Evolutionary conservation across 2,888 invertebrate genomes (phyloP), one percentile per base, ranked within the genome.

Genomic region (Sclerodermus sp.): DNA sequence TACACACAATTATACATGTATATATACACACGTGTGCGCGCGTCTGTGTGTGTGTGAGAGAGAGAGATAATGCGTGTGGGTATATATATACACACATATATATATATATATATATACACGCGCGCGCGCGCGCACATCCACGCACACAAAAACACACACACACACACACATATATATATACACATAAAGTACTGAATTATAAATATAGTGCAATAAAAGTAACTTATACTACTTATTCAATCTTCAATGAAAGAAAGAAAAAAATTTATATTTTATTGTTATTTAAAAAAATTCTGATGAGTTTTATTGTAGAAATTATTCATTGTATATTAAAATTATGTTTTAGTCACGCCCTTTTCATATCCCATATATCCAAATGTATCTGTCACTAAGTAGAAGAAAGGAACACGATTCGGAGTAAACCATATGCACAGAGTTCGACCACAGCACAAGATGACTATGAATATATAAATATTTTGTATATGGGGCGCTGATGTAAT

Each of bases 381-480:
- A 58, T 55, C 53, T 59, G 64, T 66, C 66, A 66, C 61, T 61
- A 61, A 61, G 57, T 59, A 64, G 64, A 66, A 63, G 63, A 66
- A 66, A 61, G 57, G 53, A 59, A 63, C 58, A 60, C 63, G 61
- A 61, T 58, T 43, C 57, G 53, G 50, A 56, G 53, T 55, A 44
- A 56, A 64, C 66, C 64, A 60, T 64, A 64, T 51, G 56, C 45
- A 36, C 46, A 44, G 38, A 51, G 40, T 62, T 64, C 64, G 64
- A 58, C 42, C 61, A 62, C 64, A 53, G 57, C 59, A 61, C 57
- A 52, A 47, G 51, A 51, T 23, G 45, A 40, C 16, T n/a, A 49
- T 14, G 29, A 31, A 39, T 41, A 34, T 31, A 40, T 38, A 51
- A 46, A 16, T 40, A 47, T 42, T 40, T 30, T 41, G 23, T 23